Percentiles rank a stretch among this genome's conserved stretches.
phyloP scores from a whole-genome alignment of 1,140 invertebrate species.

The Calosoma granatense region DNA sequence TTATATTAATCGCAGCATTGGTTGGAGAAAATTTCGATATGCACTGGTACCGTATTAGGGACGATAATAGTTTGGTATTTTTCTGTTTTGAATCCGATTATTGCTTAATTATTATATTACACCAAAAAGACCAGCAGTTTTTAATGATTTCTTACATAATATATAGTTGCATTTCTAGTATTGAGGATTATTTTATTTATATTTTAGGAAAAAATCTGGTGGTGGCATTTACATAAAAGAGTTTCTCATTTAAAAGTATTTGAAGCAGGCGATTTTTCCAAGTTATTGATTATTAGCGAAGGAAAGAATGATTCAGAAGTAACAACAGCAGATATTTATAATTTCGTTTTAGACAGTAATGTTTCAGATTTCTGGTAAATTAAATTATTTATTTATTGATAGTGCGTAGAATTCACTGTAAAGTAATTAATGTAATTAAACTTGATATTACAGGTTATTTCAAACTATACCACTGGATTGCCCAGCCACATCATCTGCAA shows the following conservation, averaged over 20 bases:
- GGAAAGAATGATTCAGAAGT: neutral
- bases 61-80: neutral
- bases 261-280: constrained; percentile 11
- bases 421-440: neutral
- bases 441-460: constrained; percentile 14
- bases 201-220: constrained; percentile 17
- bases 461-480: constrained; percentile 14
- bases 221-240: constrained; percentile 15
- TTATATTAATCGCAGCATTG: neutral
- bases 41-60: neutral
- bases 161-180: too few relatives aligned
- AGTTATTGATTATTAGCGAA: constrained; percentile 16
- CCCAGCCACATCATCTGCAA: constrained; percentile 11
- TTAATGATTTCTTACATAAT: too few relatives aligned
- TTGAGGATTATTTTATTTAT: too few relatives aligned
- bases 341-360: constrained; percentile 14
- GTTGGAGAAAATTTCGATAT: neutral
- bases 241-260: constrained; percentile 18
- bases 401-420: too few relatives aligned
- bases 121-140: too few relatives aligned
- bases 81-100: too few relatives aligned
- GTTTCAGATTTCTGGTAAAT: constrained; percentile 12
- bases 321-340: constrained; percentile 17
- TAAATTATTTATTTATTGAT: constrained; percentile 2
- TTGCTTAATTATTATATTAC: neutral